phyloP scores from a whole-genome alignment of 2,888 invertebrate genomes.

The Linnaemya tessellans region DNA sequence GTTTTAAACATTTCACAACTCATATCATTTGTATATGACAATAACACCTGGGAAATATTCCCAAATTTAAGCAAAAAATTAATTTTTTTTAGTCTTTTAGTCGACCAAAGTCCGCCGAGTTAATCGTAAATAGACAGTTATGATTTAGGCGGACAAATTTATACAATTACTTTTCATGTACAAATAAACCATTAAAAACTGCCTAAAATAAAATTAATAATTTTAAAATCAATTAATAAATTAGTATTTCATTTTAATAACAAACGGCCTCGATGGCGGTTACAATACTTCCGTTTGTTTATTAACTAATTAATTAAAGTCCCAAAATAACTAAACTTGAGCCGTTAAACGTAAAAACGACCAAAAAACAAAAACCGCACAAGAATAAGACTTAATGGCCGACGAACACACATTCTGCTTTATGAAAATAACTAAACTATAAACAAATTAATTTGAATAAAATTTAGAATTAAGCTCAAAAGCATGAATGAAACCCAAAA shows the following conservation, averaged over 20 bases:
- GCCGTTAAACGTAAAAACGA: background rate
- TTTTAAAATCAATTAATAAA: too few relatives aligned
- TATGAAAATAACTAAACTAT: slow-evolving; percentile 14
- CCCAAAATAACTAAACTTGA: background rate
- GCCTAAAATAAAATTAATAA: too few relatives aligned
- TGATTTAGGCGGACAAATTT: too few relatives aligned
- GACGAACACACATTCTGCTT: background rate
- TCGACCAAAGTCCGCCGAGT: too few relatives aligned
- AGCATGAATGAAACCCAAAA: slow-evolving; percentile 24
- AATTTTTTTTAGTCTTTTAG: too few relatives aligned
- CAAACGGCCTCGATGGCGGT: background rate
- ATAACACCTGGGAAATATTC: too few relatives aligned
- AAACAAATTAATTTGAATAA: slow-evolving; percentile 22
- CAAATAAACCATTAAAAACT: too few relatives aligned
- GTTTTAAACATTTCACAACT: too few relatives aligned
- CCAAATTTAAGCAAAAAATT: too few relatives aligned
- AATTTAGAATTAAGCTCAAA: background rate
- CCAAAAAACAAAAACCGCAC: slow-evolving; percentile 1
- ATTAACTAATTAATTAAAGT: background rate
- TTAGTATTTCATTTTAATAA: background rate
- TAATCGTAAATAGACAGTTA: too few relatives aligned
- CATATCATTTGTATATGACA: too few relatives aligned
- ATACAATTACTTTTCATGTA: too few relatives aligned
- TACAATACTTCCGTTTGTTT: slow-evolving; percentile 32
- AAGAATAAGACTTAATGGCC: slow-evolving; percentile 30